phyloP scores from a whole-genome alignment of 1,140 invertebrate genomes.

The Drosophila burlai region DNA sequence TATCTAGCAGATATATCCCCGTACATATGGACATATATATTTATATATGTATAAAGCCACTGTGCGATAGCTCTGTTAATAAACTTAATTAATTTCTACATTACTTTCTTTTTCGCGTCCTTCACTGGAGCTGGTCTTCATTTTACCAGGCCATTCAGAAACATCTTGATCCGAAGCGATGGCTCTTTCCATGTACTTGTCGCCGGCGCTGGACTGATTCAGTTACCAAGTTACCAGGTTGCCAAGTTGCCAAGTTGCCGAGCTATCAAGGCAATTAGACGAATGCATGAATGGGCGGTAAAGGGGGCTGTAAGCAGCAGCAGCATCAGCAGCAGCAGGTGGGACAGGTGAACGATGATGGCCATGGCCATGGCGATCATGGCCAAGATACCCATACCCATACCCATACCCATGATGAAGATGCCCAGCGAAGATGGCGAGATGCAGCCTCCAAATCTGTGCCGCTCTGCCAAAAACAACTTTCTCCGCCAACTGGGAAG shows the following conservation, averaged over 20 bases:
- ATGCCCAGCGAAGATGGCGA: constrained; percentile 61
- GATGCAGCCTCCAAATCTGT: constrained; percentile 68
- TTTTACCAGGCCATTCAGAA: constrained; percentile 29
- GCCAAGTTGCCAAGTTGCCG: constrained; percentile 20
- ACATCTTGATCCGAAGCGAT: constrained; percentile 28
- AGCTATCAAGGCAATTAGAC: constrained; percentile 40
- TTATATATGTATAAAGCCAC: not conserved
- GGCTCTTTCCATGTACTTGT: constrained; percentile 35
- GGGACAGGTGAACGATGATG: constrained; percentile 46
- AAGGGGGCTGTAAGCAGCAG: constrained; percentile 1
- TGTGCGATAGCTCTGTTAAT: constrained; percentile 10
- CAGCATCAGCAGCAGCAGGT: constrained; percentile 19
- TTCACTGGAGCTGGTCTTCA: constrained; percentile 28
- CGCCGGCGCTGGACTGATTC: constrained; percentile 33
- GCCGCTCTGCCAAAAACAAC: constrained; percentile 75
- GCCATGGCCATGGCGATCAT: constrained; percentile 34
- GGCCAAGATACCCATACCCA: constrained; percentile 30
- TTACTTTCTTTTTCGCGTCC: constrained; percentile 46
- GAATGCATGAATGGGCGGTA: constrained; percentile 13
- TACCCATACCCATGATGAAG: constrained; percentile 30
- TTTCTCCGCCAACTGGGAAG: constrained; percentile 60
- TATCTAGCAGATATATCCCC: constrained; percentile 9
- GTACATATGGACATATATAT: not conserved
- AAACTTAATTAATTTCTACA: constrained; percentile 40
- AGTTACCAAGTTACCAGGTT: constrained; percentile 23